These are phyloP conservation scores for Erethizon dorsatum DNA, from an alignment of 2,797 vertebrate species.

Conservation along the genomic window DNA sequence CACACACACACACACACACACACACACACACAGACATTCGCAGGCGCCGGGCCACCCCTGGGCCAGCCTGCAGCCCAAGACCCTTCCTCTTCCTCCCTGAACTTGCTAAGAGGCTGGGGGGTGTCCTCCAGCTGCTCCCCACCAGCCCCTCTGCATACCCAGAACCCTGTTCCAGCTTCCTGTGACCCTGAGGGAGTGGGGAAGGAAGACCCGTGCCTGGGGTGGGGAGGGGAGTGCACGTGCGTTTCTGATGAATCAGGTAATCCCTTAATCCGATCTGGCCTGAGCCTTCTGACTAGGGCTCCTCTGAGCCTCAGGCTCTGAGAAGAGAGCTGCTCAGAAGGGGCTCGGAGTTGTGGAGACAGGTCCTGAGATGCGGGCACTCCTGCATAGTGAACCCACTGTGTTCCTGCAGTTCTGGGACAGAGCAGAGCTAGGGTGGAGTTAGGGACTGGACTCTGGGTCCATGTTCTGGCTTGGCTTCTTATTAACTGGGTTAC, in stretches of 20 bases:
- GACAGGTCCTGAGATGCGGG: background rate
- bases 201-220: background rate
- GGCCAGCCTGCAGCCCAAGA: background rate
- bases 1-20: no score
- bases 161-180: background rate
- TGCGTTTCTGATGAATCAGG: conserved; percentile 81
- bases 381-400: background rate
- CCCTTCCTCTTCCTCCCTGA: background rate
- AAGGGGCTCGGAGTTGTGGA: background rate
- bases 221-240: conserved; percentile 1
- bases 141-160: background rate
- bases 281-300: conserved; percentile 72
- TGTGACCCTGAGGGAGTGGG: background rate
- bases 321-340: background rate
- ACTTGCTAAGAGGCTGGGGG: background rate
- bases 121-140: background rate
- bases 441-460: background rate
- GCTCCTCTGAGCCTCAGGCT: conserved; percentile 57
- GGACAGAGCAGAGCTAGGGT: background rate
- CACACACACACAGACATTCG: background rate
- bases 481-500: conserved; percentile 42
- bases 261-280: conserved; percentile 91
- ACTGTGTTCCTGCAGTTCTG: background rate
- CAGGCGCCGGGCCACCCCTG: background rate
- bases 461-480: background rate